phyloP scores from a whole-genome alignment of 2,797 vertebrate genomes.

The Pangasius larnaudii region DNA sequence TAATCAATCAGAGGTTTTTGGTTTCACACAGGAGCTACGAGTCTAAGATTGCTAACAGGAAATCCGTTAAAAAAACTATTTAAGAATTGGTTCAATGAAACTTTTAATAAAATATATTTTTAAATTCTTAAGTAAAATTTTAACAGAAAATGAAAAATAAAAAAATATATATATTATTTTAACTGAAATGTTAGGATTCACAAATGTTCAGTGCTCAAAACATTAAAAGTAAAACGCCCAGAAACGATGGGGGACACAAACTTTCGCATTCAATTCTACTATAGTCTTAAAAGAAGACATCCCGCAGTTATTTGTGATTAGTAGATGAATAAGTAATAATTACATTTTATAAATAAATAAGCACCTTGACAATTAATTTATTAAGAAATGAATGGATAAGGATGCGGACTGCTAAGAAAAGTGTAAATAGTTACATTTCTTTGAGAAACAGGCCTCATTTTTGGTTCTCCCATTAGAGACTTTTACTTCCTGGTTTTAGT shows the following conservation, averaged over 20 bases:
- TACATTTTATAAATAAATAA: too few relatives aligned
- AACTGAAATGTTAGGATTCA: too few relatives aligned
- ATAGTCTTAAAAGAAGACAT: background rate
- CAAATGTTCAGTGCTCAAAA: background rate
- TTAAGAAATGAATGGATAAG: background rate
- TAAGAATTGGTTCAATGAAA: too few relatives aligned
- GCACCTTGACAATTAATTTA: background rate
- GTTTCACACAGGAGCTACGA: background rate
- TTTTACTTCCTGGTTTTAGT: conserved; percentile 5
- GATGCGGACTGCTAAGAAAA: too few relatives aligned
- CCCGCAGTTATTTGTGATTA: background rate
- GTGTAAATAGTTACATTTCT: background rate
- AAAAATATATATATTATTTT: too few relatives aligned
- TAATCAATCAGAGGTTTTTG: background rate
- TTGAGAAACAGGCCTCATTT: background rate
- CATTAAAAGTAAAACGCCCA: background rate
- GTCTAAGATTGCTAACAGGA: background rate
- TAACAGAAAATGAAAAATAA: background rate
- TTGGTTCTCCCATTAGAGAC: too few relatives aligned
- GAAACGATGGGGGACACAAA: background rate
- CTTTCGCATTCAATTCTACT: background rate
- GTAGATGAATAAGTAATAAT: background rate
- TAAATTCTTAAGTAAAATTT: background rate
- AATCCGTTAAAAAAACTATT: background rate
- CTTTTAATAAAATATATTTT: background rate